These are phyloP conservation scores for Trachurus trachurus DNA, from an alignment of 2,797 vertebrate genomes.

Conservation along the genomic window DNA sequence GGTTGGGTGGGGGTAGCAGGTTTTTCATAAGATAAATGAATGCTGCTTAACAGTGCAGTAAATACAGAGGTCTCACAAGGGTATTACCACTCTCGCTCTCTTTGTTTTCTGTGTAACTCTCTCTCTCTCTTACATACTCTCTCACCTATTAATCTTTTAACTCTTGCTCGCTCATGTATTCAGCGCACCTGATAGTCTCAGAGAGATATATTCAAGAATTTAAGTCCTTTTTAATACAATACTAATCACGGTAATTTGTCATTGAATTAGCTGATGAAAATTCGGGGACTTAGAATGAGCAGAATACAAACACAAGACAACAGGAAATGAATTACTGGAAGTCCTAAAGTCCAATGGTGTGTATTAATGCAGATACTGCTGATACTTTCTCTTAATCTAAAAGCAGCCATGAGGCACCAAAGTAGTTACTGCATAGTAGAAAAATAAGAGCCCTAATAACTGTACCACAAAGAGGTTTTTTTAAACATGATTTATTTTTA, in stretches of 20 bases:
- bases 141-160: conserved; percentile 46
- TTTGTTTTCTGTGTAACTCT: conserved; percentile 46
- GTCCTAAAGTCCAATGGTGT: neutral
- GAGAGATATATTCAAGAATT: conserved; percentile 28
- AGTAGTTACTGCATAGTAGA: neutral
- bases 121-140: conserved; percentile 23
- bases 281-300: neutral
- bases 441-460: conserved; percentile 9
- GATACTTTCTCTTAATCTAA: conserved; percentile 16
- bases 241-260: conserved; percentile 20
- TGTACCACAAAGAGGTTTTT: conserved; percentile 4
- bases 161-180: conserved; percentile 26
- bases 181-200: conserved; percentile 2
- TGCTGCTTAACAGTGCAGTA: conserved; percentile 74
- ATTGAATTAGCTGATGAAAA: conserved; percentile 22
- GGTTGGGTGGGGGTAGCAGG: conserved; percentile 35
- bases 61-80: conserved; percentile 71
- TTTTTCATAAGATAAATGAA: conserved; percentile 74
- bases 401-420: neutral
- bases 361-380: conserved; percentile 12
- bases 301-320: conserved; percentile 23
- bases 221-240: conserved; percentile 27
- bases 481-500: conserved; percentile 20
- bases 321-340: conserved; percentile 16
- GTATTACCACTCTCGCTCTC: conserved; percentile 56